These are phyloP conservation scores for Limenitis camilla DNA, from an alignment of 2,888 invertebrate species.

Conservation along the genomic window DNA sequence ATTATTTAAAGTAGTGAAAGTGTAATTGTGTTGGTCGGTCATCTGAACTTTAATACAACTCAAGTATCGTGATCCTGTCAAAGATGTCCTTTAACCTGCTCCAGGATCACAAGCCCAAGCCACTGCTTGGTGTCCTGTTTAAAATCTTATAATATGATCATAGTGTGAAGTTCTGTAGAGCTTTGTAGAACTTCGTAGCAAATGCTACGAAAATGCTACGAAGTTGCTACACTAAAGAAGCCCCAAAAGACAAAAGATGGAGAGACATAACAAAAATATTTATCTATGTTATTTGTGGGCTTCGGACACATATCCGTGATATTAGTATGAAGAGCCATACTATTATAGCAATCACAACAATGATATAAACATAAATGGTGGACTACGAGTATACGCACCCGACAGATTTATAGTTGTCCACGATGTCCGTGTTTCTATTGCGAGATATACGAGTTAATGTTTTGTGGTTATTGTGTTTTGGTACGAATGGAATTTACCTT, in stretches of 20 bases:
- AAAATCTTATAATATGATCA: too few species aligned
- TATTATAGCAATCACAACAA: slow-evolving; percentile 17
- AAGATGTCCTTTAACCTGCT: too few species aligned
- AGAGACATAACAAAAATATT: too few species aligned
- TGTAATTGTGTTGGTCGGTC: too few species aligned
- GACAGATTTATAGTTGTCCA: slow-evolving; percentile 23
- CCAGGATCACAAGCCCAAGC: too few species aligned
- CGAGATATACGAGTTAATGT: slow-evolving; percentile 3
- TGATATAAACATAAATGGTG: slow-evolving; percentile 24
- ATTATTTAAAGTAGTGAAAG: too few species aligned
- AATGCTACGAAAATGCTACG: slow-evolving; percentile 2
- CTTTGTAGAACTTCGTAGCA: slow-evolving; percentile 5
- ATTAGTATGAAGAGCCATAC: slow-evolving; percentile 7
- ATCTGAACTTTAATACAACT: too few species aligned
- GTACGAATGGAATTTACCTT: neutral
- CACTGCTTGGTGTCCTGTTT: too few species aligned
- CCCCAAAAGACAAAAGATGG: too few species aligned
- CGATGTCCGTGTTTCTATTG: slow-evolving; percentile 8
- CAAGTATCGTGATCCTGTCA: too few species aligned
- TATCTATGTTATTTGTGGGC: neutral
- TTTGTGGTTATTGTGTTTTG: neutral
- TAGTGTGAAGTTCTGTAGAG: neutral
- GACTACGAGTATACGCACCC: slow-evolving; percentile 8
- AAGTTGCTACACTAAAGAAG: neutral
- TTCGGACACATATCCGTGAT: neutral